Evolutionary conservation across 2,797 vertebrate genomes (phyloP).

Genomic region (Sebastes goodei): DNA sequence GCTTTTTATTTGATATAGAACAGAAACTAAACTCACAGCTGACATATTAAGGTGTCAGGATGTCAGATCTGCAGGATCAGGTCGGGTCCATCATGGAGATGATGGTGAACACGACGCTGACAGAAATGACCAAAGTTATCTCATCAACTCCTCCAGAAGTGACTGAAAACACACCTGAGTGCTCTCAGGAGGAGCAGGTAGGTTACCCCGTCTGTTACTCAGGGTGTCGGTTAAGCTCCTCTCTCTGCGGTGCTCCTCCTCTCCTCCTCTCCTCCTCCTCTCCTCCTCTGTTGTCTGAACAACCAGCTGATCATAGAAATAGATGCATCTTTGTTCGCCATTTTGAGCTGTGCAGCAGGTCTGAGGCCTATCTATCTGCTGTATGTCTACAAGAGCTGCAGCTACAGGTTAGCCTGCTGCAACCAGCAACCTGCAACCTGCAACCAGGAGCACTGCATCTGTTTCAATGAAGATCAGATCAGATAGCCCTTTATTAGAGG

Average conservation of each 20-base stretch:
- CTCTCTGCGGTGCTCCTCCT: too few relatives aligned
- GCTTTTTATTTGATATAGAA: neutral
- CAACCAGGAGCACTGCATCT: too few relatives aligned
- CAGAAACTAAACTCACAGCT: fast-evolving
- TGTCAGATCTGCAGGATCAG: conserved; percentile 68
- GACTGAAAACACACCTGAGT: neutral
- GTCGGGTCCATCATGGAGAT: conserved; percentile 71
- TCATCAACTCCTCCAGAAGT: neutral
- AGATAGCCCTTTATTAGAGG: too few relatives aligned
- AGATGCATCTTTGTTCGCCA: conserved; percentile 44
- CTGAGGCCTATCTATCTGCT: too few relatives aligned
- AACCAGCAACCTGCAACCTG: too few relatives aligned
- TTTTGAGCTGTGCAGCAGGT: conserved; percentile 10
- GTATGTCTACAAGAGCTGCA: too few relatives aligned
- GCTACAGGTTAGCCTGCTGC: too few relatives aligned
- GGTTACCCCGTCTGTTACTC: fast-evolving
- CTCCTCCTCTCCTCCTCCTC: neutral
- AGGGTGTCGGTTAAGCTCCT: neutral
- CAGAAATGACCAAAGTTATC: conserved; percentile 71
- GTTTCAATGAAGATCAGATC: too few relatives aligned
- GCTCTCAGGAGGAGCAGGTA: conserved; percentile 61
- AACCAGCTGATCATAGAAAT: conserved; percentile 70
- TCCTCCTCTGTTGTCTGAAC: neutral
- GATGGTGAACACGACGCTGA: conserved; percentile 62
- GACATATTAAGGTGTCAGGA: neutral